Conservation (phyloP, 2,113 vertebrate genomes). For the Piaya cayana region DNA sequence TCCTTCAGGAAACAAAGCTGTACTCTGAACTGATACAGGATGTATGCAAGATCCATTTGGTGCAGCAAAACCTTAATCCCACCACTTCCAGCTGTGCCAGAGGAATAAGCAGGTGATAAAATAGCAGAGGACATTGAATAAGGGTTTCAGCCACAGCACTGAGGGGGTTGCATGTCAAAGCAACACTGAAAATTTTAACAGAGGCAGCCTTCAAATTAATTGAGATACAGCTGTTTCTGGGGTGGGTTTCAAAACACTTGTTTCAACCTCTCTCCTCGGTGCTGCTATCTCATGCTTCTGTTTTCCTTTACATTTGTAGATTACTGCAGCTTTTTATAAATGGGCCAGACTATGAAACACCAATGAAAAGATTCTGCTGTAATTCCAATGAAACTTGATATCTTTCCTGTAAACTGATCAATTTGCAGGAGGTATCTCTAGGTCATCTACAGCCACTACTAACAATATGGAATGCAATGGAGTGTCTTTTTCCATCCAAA, state of each 20-base stretch:
- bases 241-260: background rate
- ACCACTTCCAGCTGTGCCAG: background rate
- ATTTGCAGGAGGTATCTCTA: background rate
- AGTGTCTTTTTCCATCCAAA: background rate
- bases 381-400: background rate
- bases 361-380: background rate
- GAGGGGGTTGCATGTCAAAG: background rate
- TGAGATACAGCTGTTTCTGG: background rate
- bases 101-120: background rate
- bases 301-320: background rate
- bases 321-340: background rate
- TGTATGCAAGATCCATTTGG: background rate
- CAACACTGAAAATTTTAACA: background rate
- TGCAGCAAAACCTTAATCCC: background rate
- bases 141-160: rapidly evolving
- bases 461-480: background rate
- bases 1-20: background rate
- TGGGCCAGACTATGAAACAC: background rate
- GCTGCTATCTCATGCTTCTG: background rate
- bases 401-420: background rate
- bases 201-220: background rate
- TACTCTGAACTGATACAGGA: background rate
- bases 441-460: background rate
- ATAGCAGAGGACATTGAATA: background rate
- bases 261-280: background rate